These are phyloP conservation scores for Anorthoa munda DNA, from an alignment of 2,888 invertebrate genomes.

Conservation along the genomic window DNA sequence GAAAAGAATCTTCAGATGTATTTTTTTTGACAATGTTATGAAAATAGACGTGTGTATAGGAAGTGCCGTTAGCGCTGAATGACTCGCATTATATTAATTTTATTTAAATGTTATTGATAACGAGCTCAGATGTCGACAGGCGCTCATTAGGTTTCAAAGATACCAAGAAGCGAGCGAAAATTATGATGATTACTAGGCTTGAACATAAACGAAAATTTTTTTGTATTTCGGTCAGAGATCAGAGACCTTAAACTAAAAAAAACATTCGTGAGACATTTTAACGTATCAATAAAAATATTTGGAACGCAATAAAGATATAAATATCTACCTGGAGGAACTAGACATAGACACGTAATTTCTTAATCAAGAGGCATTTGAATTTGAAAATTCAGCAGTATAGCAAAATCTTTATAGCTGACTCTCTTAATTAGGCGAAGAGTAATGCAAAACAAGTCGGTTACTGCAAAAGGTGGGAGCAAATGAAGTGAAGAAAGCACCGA, in stretches of 20 bases:
- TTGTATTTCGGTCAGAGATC: slow-evolving; percentile 51
- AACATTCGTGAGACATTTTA: slow-evolving; percentile 46
- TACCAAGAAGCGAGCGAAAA: slow-evolving; percentile 35
- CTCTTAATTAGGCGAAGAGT: slow-evolving; percentile 14
- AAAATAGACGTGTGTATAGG: slow-evolving; percentile 60
- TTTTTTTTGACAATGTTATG: slow-evolving; percentile 62
- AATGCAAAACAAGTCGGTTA: slow-evolving; percentile 44
- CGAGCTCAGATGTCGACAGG: slow-evolving; percentile 51
- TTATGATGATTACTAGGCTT: slow-evolving; percentile 32
- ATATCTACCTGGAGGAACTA: slow-evolving; percentile 45
- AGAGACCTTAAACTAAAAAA: slow-evolving; percentile 39
- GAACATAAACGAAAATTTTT: slow-evolving; percentile 27
- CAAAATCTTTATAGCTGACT: neutral
- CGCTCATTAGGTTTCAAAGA: slow-evolving; percentile 52
- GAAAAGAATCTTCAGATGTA: slow-evolving; percentile 70
- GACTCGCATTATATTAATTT: slow-evolving; percentile 42
- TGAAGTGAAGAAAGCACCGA: slow-evolving; percentile 68
- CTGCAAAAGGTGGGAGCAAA: slow-evolving; percentile 60
- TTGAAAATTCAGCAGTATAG: neutral
- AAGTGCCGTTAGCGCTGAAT: slow-evolving; percentile 54
- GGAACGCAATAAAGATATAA: slow-evolving; percentile 59
- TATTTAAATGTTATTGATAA: slow-evolving; percentile 55
- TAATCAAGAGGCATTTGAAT: slow-evolving; percentile 15
- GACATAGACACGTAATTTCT: slow-evolving; percentile 25
- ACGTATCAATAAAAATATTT: slow-evolving; percentile 63